Percentiles rank a stretch among this genome's conserved stretches.
These are phyloP conservation scores for Gadus macrocephalus DNA, from an alignment of 2,113 vertebrate species.

Conservation along the genomic window DNA sequence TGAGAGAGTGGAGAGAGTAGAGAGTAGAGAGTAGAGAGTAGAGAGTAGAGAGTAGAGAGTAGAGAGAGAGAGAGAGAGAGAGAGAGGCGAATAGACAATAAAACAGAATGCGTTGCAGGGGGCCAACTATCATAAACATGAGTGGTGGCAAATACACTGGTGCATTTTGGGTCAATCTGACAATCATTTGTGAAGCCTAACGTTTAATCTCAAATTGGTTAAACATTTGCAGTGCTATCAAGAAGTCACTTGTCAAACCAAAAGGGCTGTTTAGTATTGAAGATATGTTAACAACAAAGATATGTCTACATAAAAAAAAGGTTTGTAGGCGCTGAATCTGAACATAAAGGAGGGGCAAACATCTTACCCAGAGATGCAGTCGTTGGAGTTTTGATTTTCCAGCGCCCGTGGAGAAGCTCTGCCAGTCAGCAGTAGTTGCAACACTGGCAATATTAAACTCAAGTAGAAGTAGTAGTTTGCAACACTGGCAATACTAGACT, in stretches of 20 bases:
- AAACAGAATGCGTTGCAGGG: background rate
- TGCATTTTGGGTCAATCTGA: constrained; percentile 8
- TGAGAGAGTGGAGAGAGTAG: constrained; percentile 9
- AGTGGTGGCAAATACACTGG: constrained; percentile 20
- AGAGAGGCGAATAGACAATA: background rate
- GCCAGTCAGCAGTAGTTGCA: background rate
- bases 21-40: constrained; percentile 11
- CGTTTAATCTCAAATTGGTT: background rate
- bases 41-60: background rate
- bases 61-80: too few relatives aligned
- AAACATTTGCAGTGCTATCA: background rate
- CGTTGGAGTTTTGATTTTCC: constrained; percentile 18
- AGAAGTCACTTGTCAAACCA: background rate
- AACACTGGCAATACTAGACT: background rate
- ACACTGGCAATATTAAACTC: background rate
- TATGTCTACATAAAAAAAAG: background rate
- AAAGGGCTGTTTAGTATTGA: background rate
- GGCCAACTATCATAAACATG: constrained; percentile 22
- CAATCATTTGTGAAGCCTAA: constrained; percentile 15
- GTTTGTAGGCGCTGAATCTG: too few relatives aligned
- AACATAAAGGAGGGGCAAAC: constrained; percentile 3
- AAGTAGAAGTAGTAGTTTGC: background rate
- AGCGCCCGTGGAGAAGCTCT: constrained; percentile 21
- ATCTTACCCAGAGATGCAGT: constrained; percentile 57
- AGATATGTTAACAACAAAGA: background rate